phyloP scores from a whole-genome alignment of 2,888 invertebrate genomes.

The Prosapia bicincta region DNA sequence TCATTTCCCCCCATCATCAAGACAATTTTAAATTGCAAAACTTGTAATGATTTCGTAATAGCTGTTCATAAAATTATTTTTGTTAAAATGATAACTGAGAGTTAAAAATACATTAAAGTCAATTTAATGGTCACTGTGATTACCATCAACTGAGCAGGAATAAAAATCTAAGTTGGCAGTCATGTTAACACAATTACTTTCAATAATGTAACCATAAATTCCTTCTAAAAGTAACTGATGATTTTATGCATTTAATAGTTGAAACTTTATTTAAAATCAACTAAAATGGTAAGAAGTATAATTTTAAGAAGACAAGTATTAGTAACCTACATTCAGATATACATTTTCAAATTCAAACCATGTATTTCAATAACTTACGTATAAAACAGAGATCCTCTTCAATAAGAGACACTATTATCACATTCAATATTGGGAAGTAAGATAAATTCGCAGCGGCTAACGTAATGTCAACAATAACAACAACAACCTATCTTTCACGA shows the following conservation, averaged over 20 bases:
- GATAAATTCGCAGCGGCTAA: background rate
- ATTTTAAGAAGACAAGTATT: background rate
- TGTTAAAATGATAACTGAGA: no score
- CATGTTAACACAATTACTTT: background rate
- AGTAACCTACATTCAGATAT: background rate
- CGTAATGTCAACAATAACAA: background rate
- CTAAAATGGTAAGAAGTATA: background rate
- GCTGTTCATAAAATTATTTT: no score
- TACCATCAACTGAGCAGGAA: background rate
- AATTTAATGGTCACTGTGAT: no score
- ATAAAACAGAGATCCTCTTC: background rate
- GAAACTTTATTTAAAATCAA: background rate
- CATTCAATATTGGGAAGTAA: background rate
- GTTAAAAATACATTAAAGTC: no score
- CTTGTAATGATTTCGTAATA: no score
- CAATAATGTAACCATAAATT: background rate
- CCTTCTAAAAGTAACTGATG: background rate
- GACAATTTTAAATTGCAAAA: no score
- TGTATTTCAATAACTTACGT: background rate
- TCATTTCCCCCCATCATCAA: no score
- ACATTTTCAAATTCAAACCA: background rate
- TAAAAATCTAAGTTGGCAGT: background rate
- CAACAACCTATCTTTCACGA: background rate
- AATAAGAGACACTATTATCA: background rate
- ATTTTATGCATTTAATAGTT: background rate